Evolutionary conservation across 2,113 vertebrate genomes (phyloP).

Genomic region (Solea solea): DNA sequence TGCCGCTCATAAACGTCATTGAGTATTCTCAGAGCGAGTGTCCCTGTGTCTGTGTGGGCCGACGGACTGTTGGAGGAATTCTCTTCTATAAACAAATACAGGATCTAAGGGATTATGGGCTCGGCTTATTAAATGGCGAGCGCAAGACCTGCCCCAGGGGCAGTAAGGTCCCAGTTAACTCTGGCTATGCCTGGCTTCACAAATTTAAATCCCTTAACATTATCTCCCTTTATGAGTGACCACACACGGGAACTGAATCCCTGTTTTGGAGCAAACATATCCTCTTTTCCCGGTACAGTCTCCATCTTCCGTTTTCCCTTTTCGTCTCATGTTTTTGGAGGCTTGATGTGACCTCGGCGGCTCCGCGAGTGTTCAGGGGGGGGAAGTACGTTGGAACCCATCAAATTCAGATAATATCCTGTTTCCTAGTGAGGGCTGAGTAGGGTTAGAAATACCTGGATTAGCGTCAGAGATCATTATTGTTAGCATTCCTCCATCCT

Average conservation of each 20-base stretch:
- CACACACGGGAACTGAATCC: slow-evolving; percentile 41
- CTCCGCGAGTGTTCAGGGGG: slow-evolving; percentile 5
- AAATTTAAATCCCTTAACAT: slow-evolving; percentile 56
- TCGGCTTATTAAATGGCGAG: slow-evolving; percentile 68
- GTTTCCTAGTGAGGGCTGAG: slow-evolving; percentile 63
- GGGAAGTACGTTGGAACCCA: slow-evolving; percentile 42
- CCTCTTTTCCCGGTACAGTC: slow-evolving; percentile 4
- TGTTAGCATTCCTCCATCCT: slow-evolving; percentile 70
- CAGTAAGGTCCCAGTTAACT: slow-evolving; percentile 58
- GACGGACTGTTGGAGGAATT: slow-evolving; percentile 69
- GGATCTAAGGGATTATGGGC: slow-evolving; percentile 75
- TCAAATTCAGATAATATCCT: slow-evolving; percentile 64
- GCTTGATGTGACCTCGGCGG: slow-evolving; percentile 48
- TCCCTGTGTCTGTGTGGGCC: slow-evolving; percentile 74
- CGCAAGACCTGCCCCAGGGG: slow-evolving; percentile 62
- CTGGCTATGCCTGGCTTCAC: slow-evolving; percentile 49
- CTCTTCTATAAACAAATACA: slow-evolving; percentile 76
- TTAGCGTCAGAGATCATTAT: slow-evolving; percentile 79
- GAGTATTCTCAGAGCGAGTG: slow-evolving; percentile 42
- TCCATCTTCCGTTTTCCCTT: slow-evolving; percentile 29
- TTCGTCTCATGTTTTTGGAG: slow-evolving; percentile 46
- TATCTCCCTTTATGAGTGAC: slow-evolving; percentile 64
- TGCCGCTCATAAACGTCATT: slow-evolving; percentile 32
- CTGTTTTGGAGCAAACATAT: slow-evolving; percentile 33
- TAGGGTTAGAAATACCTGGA: slow-evolving; percentile 72